Evolutionary conservation across 2,888 invertebrate species (phyloP).

Genomic region (Hirudinaria manillensis): DNA sequence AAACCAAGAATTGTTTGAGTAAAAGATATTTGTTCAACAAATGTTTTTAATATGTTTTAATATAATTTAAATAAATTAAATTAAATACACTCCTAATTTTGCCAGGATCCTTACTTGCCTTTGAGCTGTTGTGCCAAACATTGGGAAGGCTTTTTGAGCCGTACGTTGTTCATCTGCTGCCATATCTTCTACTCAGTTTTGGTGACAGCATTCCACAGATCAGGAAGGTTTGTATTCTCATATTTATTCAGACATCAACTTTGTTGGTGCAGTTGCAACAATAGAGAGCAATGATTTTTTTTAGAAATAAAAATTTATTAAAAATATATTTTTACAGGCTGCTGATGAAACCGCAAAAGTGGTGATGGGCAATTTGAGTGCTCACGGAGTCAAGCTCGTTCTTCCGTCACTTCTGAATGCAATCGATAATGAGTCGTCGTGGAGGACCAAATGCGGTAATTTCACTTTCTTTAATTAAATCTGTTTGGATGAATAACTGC

Average conservation of each 20-base stretch:
- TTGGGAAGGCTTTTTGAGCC: slow-evolving; percentile 95
- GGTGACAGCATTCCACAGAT: slow-evolving; percentile 91
- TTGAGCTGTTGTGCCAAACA: slow-evolving; percentile 91
- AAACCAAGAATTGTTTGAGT: too few species aligned
- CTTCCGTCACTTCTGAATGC: slow-evolving; percentile 86
- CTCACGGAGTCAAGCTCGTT: slow-evolving; percentile 94
- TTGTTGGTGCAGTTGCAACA: not conserved
- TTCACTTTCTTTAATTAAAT: not conserved
- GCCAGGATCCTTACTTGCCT: slow-evolving; percentile 83
- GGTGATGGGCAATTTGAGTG: slow-evolving; percentile 82
- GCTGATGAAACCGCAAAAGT: slow-evolving; percentile 93
- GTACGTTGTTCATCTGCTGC: slow-evolving; percentile 92
- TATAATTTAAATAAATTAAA: not conserved
- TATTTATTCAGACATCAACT: not conserved
- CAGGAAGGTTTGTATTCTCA: slow-evolving; percentile 60
- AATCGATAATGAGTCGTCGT: slow-evolving; percentile 84
- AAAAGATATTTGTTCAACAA: too few species aligned
- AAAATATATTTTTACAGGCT: slow-evolving; percentile 62
- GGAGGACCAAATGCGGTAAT: slow-evolving; percentile 69
- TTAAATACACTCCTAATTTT: not conserved
- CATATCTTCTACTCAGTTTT: slow-evolving; percentile 86
- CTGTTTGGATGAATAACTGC: too few species aligned
- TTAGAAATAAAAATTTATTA: too few species aligned
- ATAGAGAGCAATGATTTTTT: not conserved
- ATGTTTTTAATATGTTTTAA: not conserved